A percentile compares a stretch with the other conserved stretches of the same genome.
phyloP scores from a whole-genome alignment of 2,797 vertebrate genomes.

The Ceyx erithaca region DNA sequence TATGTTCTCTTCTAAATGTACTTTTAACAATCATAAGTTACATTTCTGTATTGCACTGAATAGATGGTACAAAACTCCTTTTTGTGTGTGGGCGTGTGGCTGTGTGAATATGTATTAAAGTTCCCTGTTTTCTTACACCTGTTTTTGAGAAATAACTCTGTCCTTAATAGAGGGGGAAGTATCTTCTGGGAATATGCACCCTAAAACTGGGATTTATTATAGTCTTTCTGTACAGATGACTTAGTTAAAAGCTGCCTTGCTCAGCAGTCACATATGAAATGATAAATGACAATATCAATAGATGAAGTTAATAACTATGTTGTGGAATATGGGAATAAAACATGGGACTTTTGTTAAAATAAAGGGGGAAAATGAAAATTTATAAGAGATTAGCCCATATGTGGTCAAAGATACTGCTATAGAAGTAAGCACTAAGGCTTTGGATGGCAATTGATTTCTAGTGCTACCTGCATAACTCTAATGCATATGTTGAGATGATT shows the following conservation, averaged over 20 bases:
- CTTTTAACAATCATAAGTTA: background rate
- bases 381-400: background rate
- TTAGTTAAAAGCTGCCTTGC: constrained; percentile 24
- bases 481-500: constrained; percentile 10
- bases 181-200: background rate
- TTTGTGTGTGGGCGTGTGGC: background rate
- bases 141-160: background rate
- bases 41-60: background rate
- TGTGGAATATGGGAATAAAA: constrained; percentile 1
- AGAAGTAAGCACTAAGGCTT: background rate
- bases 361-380: background rate
- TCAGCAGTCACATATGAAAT: constrained; percentile 30
- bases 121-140: background rate
- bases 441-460: constrained; percentile 16
- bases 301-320: background rate
- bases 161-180: background rate
- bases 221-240: constrained; percentile 12
- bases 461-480: background rate
- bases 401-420: background rate
- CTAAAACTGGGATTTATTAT: constrained; percentile 28
- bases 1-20: background rate
- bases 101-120: background rate
- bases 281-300: constrained; percentile 29
- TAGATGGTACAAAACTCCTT: background rate
- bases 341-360: background rate